These are phyloP conservation scores for Synergus laeviventris DNA, from an alignment of 2,888 invertebrate species.

Conservation along the genomic window DNA sequence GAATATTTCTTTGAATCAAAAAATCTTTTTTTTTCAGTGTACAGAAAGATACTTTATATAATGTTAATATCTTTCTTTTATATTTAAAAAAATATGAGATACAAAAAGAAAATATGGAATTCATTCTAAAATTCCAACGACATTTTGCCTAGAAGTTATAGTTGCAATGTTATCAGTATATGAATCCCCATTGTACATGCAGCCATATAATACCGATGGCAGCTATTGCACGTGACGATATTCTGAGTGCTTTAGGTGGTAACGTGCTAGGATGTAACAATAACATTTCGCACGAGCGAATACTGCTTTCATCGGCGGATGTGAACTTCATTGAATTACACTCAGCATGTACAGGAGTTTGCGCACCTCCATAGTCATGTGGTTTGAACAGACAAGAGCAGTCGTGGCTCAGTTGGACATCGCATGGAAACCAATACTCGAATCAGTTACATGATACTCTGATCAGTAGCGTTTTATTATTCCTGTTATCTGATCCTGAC, in stretches of 20 bases:
- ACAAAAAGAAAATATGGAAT: background rate
- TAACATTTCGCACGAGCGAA: too few relatives aligned
- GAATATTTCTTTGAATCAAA: too few relatives aligned
- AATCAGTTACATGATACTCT: slow-evolving; percentile 59
- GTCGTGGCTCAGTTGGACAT: slow-evolving; percentile 57
- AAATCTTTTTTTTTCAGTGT: too few relatives aligned
- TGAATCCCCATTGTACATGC: too few relatives aligned
- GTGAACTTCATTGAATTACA: slow-evolving; percentile 3
- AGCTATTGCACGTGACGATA: too few relatives aligned
- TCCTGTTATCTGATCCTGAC: slow-evolving; percentile 59
- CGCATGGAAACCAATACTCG: slow-evolving; percentile 58
- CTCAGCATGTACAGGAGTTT: background rate
- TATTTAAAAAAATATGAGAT: background rate
- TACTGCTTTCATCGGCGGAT: too few relatives aligned
- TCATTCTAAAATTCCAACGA: too few relatives aligned
- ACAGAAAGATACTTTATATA: background rate
- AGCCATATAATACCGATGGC: too few relatives aligned
- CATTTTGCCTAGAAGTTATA: too few relatives aligned
- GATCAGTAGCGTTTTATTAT: slow-evolving; percentile 59
- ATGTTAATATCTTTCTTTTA: background rate
- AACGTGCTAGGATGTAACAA: too few relatives aligned
- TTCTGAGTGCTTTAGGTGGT: too few relatives aligned
- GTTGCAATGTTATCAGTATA: too few relatives aligned
- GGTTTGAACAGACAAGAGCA: slow-evolving; percentile 44
- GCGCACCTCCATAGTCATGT: background rate